A percentile compares a stretch with the other conserved stretches of the same genome.
These are phyloP conservation scores for Bubo bubo DNA, from an alignment of 2,113 vertebrate genomes.

Conservation along the genomic window DNA sequence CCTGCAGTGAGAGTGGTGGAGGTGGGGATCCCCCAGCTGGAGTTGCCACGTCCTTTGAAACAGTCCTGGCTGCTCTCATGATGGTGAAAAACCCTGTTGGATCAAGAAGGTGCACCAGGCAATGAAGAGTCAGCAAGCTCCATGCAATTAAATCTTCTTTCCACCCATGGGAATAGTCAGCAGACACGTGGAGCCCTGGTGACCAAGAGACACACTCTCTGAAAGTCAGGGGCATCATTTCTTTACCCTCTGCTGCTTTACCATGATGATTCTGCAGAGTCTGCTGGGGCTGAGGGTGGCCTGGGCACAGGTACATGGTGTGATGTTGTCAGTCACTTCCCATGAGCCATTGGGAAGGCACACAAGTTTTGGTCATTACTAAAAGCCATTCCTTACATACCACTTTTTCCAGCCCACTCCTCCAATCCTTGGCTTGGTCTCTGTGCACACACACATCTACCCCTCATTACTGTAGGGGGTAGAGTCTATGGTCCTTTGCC, in stretches of 20 bases:
- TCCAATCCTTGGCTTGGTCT: background rate
- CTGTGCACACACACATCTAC: background rate
- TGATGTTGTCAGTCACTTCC: background rate
- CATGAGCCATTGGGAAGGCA: background rate
- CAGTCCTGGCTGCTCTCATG: background rate
- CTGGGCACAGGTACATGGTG: background rate
- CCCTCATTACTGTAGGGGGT: fast-evolving
- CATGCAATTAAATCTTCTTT: background rate
- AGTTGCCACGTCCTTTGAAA: background rate
- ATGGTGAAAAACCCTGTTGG: background rate
- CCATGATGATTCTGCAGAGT: background rate
- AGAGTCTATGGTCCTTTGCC: background rate
- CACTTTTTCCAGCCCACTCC: background rate
- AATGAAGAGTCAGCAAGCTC: background rate
- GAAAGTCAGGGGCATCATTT: background rate
- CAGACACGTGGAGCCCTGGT: fast-evolving
- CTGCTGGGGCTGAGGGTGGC: background rate
- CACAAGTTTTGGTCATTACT: background rate
- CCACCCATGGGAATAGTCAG: background rate
- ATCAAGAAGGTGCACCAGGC: background rate
- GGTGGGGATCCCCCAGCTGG: background rate
- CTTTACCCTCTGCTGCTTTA: background rate
- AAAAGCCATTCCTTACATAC: background rate
- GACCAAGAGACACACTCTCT: background rate
- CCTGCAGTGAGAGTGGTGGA: background rate